Percentiles rank a stretch among this genome's conserved stretches.
phyloP scores from a whole-genome alignment of 2,888 invertebrate species.

The Drosophila percnosoma region DNA sequence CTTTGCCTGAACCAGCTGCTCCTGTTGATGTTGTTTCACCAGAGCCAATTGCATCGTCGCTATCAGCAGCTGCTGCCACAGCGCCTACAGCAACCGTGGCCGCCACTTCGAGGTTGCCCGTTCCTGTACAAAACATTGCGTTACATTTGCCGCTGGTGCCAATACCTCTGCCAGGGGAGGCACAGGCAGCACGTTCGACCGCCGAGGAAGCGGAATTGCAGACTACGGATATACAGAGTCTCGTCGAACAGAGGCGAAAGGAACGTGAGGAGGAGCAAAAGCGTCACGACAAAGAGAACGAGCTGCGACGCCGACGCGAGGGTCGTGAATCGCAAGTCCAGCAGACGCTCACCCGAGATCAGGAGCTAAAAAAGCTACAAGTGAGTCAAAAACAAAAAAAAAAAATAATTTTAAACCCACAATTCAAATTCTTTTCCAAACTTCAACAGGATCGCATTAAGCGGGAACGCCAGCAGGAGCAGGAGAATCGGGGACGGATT shows the following conservation, averaged over 20 bases:
- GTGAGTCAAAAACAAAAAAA: constrained; percentile 22
- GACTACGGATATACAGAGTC: constrained; percentile 57
- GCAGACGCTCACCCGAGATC: constrained; percentile 73
- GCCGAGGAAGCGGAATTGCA: constrained; percentile 27
- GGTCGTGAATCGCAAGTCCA: constrained; percentile 90
- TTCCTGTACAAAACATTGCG: constrained; percentile 16
- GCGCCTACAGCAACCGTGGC: not conserved
- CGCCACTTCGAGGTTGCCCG: constrained; percentile 25
- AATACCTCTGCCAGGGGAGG: not conserved
- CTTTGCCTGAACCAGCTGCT: not conserved
- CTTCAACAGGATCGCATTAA: constrained; percentile 88
- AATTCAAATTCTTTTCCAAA: not conserved
- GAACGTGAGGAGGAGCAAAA: constrained; percentile 95
- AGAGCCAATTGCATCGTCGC: constrained; percentile 5
- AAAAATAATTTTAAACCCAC: not conserved
- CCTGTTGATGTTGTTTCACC: not conserved
- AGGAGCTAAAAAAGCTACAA: constrained; percentile 78
- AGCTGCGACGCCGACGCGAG: constrained; percentile 90
- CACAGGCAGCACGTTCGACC: not conserved
- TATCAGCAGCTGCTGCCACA: constrained; percentile 14
- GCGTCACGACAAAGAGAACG: constrained; percentile 89
- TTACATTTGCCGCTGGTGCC: constrained; percentile 13
- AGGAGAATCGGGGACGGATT: constrained; percentile 92
- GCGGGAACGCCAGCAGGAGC: constrained; percentile 94
- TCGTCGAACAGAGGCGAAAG: constrained; percentile 87